phyloP scores from a whole-genome alignment of 1,140 invertebrate genomes.

The Acromyrmex heyeri region DNA sequence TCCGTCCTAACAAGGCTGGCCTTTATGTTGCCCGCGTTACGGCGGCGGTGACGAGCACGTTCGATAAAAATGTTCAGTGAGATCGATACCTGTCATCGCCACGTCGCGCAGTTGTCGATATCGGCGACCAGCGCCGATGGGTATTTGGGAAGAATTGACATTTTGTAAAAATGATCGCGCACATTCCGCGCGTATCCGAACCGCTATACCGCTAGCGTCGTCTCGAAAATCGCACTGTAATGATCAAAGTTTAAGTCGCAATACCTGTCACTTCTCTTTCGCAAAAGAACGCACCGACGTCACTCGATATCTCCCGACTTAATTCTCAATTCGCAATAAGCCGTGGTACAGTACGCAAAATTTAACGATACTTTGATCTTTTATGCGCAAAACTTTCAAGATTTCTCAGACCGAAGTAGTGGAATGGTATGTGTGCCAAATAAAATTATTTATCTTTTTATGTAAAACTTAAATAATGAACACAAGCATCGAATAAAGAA shows the following conservation, averaged over 20 bases:
- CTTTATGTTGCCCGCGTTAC: slow-evolving; percentile 49
- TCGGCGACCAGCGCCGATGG: slow-evolving; percentile 28
- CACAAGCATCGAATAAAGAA: too few species aligned
- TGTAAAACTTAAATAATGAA: not conserved
- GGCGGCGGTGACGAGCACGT: slow-evolving; percentile 44
- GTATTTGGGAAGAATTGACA: slow-evolving; percentile 48
- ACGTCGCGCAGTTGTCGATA: slow-evolving; percentile 55
- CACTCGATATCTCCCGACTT: not conserved
- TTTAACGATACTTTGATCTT: not conserved
- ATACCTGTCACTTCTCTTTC: not conserved
- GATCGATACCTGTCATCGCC: slow-evolving; percentile 62
- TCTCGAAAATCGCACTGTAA: slow-evolving; percentile 22
- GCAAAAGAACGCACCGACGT: not conserved
- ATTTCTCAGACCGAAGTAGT: not conserved
- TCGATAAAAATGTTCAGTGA: slow-evolving; percentile 65
- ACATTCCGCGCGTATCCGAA: slow-evolving; percentile 10
- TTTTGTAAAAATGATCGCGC: slow-evolving; percentile 58
- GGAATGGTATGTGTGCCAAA: not conserved
- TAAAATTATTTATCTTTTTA: not conserved
- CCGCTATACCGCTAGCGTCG: not conserved
- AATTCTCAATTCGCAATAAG: not conserved
- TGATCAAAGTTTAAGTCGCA: slow-evolving; percentile 32
- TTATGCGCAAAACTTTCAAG: not conserved
- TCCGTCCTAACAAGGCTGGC: slow-evolving; percentile 69
- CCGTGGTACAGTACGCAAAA: not conserved